Percentiles rank a stretch among this genome's conserved stretches.
These are phyloP conservation scores for Pseudochirops corinnae DNA, from an alignment of 2,797 vertebrate genomes.

Conservation along the genomic window DNA sequence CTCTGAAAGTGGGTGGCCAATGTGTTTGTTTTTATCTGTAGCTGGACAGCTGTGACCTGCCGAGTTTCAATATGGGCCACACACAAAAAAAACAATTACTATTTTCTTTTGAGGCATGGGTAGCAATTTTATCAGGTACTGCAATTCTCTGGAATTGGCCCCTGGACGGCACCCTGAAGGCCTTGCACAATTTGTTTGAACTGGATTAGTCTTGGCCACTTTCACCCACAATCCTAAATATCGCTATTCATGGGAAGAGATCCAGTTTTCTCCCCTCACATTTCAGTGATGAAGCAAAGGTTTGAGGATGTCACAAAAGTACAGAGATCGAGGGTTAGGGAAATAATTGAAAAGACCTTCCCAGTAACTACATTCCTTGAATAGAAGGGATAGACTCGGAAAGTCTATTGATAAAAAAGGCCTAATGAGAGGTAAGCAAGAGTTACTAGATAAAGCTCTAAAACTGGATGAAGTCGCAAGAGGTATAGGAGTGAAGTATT, in stretches of 20 bases:
- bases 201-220: background rate
- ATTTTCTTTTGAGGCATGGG: background rate
- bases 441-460: background rate
- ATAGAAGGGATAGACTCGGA: background rate
- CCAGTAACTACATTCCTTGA: background rate
- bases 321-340: slow-evolving; percentile 20
- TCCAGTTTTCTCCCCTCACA: background rate
- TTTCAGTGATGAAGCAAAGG: background rate
- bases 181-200: background rate
- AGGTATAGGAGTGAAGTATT: background rate
- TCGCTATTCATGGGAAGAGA: background rate
- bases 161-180: background rate
- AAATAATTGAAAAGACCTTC: slow-evolving; percentile 25
- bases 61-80: slow-evolving; percentile 27
- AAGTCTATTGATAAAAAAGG: background rate
- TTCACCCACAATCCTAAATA: background rate
- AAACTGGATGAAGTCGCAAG: background rate
- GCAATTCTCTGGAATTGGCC: background rate
- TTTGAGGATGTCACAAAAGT: background rate
- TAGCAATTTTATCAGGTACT: background rate
- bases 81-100: background rate
- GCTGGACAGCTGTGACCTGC: slow-evolving; percentile 52
- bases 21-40: slow-evolving; percentile 54
- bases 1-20: slow-evolving; percentile 25
- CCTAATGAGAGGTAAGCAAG: background rate